A percentile compares a stretch with the other conserved stretches of the same genome.
These are phyloP conservation scores for Condylostylus longicornis DNA, from an alignment of 1,140 invertebrate species.

Conservation along the genomic window DNA sequence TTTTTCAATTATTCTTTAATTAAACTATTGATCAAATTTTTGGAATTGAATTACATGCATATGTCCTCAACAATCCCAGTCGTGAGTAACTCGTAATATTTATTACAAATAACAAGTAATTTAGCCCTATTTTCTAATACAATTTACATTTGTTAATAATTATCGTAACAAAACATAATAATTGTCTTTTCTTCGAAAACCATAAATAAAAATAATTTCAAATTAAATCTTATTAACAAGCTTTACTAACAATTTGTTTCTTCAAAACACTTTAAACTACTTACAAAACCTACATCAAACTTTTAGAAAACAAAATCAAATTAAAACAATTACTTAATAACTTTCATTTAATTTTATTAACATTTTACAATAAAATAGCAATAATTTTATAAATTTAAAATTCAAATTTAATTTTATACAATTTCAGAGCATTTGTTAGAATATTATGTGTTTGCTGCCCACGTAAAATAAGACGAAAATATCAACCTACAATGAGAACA, in stretches of 20 bases:
- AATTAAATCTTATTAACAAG: too few relatives aligned
- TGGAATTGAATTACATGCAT: too few relatives aligned
- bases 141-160: too few relatives aligned
- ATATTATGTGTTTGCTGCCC: constrained; percentile 69
- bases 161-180: too few relatives aligned
- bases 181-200: too few relatives aligned
- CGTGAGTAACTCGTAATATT: too few relatives aligned
- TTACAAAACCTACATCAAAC: not conserved
- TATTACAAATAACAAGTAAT: too few relatives aligned
- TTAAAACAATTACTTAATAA: not conserved
- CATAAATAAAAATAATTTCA: too few relatives aligned
- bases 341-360: not conserved
- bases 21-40: too few relatives aligned
- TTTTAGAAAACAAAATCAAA: not conserved
- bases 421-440: constrained; percentile 63
- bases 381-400: not conserved
- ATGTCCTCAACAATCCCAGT: too few relatives aligned
- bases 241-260: constrained; percentile 1
- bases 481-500: constrained; percentile 60
- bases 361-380: not conserved
- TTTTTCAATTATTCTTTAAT: too few relatives aligned
- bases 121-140: too few relatives aligned
- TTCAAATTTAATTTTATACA: constrained; percentile 13
- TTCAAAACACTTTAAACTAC: not conserved
- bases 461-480: constrained; percentile 52